A percentile compares a stretch with the other conserved stretches of the same genome.
phyloP scores from a whole-genome alignment of 92 coral and sea anemone species.

The Scolanthus callimorphus region DNA sequence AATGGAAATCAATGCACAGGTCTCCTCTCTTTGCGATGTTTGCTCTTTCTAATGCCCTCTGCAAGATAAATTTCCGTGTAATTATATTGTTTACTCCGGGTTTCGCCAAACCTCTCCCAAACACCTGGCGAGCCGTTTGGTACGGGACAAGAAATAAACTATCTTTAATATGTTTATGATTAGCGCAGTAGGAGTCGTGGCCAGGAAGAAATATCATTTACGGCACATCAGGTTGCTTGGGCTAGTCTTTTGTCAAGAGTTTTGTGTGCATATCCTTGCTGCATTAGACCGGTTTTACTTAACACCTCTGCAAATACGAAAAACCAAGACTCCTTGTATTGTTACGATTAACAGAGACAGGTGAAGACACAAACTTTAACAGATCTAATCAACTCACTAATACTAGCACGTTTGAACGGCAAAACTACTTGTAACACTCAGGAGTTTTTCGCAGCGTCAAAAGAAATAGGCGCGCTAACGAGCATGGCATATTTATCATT shows the following conservation, averaged over 20 bases:
- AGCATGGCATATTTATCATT: slow-evolving; percentile 12
- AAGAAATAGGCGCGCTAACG: no score
- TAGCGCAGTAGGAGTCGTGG: background rate
- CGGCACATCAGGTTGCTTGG: slow-evolving; percentile 5
- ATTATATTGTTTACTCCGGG: slow-evolving; percentile 87
- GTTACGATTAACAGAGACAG: slow-evolving; percentile 60
- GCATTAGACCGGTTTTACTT: slow-evolving; percentile 61
- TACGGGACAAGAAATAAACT: background rate
- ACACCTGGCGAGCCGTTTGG: slow-evolving; percentile 60
- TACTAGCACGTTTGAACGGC: background rate
- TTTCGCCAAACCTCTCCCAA: slow-evolving; percentile 54
- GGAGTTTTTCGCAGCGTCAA: background rate
- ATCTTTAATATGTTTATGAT: background rate
- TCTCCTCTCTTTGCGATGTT: slow-evolving; percentile 71
- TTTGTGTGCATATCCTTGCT: slow-evolving; percentile 41
- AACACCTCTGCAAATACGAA: slow-evolving; percentile 85
- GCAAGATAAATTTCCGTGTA: slow-evolving; percentile 87
- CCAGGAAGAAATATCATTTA: slow-evolving; percentile 1
- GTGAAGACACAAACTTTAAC: slow-evolving; percentile 41
- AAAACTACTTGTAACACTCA: background rate
- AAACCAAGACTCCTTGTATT: slow-evolving; percentile 72
- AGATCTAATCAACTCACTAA: slow-evolving; percentile 9
- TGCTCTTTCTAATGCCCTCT: slow-evolving; percentile 87
- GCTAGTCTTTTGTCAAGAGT: slow-evolving; percentile 42
- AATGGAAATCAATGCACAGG: slow-evolving; percentile 40